A percentile compares a stretch with the other conserved stretches of the same genome.
These are phyloP conservation scores for Teinopalpus imperialis DNA, from an alignment of 2,888 invertebrate genomes.

Conservation along the genomic window DNA sequence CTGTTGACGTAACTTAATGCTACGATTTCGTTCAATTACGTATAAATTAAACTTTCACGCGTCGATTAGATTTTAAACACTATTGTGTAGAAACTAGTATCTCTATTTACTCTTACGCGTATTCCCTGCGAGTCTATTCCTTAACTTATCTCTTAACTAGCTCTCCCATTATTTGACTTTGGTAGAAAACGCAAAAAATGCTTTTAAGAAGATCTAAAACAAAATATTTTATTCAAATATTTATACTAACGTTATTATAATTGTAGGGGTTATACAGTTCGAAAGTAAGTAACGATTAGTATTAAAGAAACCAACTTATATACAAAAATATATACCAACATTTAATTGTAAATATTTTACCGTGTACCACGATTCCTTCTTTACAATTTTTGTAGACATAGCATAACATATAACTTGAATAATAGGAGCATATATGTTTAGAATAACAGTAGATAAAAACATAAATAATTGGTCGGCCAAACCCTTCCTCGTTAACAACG, in stretches of 20 bases:
- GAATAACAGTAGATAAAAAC: constrained; percentile 11
- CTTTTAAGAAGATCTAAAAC: constrained; percentile 59
- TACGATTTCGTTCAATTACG: constrained; percentile 31
- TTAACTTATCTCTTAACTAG: constrained; percentile 47
- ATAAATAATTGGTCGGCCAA: neutral
- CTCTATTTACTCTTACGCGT: constrained; percentile 54
- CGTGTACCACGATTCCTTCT: constrained; percentile 79
- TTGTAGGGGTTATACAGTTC: constrained; percentile 56
- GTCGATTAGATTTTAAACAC: constrained; percentile 29
- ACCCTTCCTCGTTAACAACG: neutral
- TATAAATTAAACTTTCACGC: constrained; percentile 28
- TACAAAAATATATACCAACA: constrained; percentile 72
- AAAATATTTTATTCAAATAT: constrained; percentile 78
- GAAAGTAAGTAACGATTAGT: constrained; percentile 31
- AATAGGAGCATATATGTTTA: too few relatives aligned
- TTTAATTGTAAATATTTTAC: constrained; percentile 72
- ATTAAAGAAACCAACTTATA: constrained; percentile 67
- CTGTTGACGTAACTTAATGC: constrained; percentile 30
- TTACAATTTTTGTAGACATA: constrained; percentile 78
- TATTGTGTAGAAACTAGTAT: constrained; percentile 29
- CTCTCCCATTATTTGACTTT: constrained; percentile 51
- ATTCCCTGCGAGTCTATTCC: constrained; percentile 53
- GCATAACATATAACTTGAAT: constrained; percentile 36
- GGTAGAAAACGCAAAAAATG: constrained; percentile 55
- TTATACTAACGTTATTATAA: constrained; percentile 74